Base-by-base conservation (phyloP, 2,888 invertebrate species). In the Zygaena filipendulae region DNA sequence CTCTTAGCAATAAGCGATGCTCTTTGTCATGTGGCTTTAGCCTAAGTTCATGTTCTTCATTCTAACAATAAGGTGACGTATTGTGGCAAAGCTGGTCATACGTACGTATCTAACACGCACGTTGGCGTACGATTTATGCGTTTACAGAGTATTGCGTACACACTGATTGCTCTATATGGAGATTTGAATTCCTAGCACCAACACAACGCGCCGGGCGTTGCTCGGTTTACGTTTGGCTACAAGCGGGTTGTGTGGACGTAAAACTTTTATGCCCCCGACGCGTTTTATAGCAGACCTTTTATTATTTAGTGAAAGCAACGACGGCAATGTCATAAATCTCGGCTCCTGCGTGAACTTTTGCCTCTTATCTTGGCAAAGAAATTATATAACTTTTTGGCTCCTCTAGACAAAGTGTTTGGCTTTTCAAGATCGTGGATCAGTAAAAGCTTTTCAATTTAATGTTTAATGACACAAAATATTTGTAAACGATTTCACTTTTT, bases 231-330 rank as follows among this genome's bases (percentile, higher is more conserved):
- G 56, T 59, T 48, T n/a, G n/a, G n/a, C n/a, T 38, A 66, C 64
- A 64, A 70, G 68, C 74, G 75, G 75, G 74, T 72, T 74, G 75
- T 66, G 67, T 71, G 69, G 62, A 64, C 70, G 70, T 79, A 74
- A 77, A 77, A 77, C 60, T 77, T 79, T 77, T 79, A 79, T 68
- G 68, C 71, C 57, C 55, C 52, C 51, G 62, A 64, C 64, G 69
- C 74, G 74, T 75, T 79, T 77, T 77, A 77, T 74, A 77, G 72
- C 72, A 61, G 63, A 59, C 62, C 72, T 74, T 77, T 77, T 74
- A 77, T 79, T 79, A 79, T 79, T 77, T 79, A 79, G 77, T 79
- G 75, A 75, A 79, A 75, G 72, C 74, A 72, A 66, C 69, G 64
- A 67, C 72, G 71, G 70, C 72, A 72, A 75, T 68, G 75, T 75